Conservation (phyloP, 2,888 invertebrate species). For the Venustoraphidia nigricollis region DNA sequence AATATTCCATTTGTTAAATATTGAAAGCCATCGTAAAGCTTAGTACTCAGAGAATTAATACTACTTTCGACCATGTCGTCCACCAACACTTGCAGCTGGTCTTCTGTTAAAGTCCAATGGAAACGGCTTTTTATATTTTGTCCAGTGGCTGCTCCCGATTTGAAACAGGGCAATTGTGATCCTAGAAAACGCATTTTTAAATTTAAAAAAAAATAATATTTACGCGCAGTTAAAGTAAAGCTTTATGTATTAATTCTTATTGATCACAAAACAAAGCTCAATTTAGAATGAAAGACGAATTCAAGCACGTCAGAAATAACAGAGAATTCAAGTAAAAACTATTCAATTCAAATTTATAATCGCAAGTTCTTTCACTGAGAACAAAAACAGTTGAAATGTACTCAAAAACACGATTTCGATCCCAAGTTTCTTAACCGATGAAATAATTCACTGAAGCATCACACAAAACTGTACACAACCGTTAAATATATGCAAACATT, state of each 20-base stretch:
- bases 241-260: not conserved
- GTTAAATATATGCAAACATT: too few species aligned
- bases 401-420: too few species aligned
- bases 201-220: not conserved
- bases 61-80: constrained; percentile 90
- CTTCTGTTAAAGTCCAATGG: constrained; percentile 86
- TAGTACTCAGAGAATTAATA: constrained; percentile 89
- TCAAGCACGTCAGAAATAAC: not conserved
- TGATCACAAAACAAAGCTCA: not conserved
- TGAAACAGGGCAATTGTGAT: constrained; percentile 91
- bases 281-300: not conserved
- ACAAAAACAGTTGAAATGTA: too few species aligned
- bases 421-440: too few species aligned
- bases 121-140: constrained; percentile 86
- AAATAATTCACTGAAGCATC: too few species aligned
- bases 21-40: constrained; percentile 97
- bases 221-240: not conserved
- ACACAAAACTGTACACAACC: too few species aligned
- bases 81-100: constrained; percentile 81
- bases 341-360: not conserved
- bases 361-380: not conserved
- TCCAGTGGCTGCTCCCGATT: constrained; percentile 81
- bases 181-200: constrained; percentile 36
- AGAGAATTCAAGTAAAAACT: not conserved
- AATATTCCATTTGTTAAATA: constrained; percentile 96